phyloP scores from a whole-genome alignment of 1,140 invertebrate species.

The Hesperophylax magnus region DNA sequence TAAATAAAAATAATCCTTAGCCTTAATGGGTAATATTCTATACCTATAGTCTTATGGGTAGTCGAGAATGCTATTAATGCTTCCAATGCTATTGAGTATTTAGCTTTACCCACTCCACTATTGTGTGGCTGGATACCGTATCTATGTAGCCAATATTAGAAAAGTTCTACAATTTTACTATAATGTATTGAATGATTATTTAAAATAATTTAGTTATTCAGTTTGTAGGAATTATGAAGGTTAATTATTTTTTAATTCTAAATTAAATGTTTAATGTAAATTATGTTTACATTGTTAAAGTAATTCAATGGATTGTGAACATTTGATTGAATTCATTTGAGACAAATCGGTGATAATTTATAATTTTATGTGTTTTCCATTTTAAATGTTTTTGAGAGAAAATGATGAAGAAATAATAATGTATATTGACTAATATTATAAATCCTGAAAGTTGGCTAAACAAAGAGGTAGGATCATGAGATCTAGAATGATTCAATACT shows the following conservation, averaged over 20 bases:
- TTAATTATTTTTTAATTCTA: slow-evolving; percentile 18
- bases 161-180: slow-evolving; percentile 18
- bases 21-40: neutral
- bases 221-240: slow-evolving; percentile 31
- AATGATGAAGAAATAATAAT: neutral
- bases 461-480: neutral
- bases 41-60: slow-evolving; percentile 16
- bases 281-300: slow-evolving; percentile 28
- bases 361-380: slow-evolving; percentile 12
- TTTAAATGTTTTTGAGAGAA: slow-evolving; percentile 6
- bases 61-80: slow-evolving; percentile 17
- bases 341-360: slow-evolving; percentile 9
- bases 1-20: neutral
- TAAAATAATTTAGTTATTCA: slow-evolving; percentile 29
- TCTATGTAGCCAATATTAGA: slow-evolving; percentile 29
- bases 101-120: slow-evolving; percentile 17
- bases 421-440: no score
- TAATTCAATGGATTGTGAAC: slow-evolving; percentile 1
- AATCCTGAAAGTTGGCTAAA: no score
- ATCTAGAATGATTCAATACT: neutral
- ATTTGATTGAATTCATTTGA: slow-evolving; percentile 12
- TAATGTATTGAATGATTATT: slow-evolving; percentile 14
- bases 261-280: slow-evolving; percentile 23
- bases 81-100: slow-evolving; percentile 28
- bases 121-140: neutral